Base-by-base conservation (phyloP, 2,797 vertebrate genomes). In the Vultur gryphus region DNA sequence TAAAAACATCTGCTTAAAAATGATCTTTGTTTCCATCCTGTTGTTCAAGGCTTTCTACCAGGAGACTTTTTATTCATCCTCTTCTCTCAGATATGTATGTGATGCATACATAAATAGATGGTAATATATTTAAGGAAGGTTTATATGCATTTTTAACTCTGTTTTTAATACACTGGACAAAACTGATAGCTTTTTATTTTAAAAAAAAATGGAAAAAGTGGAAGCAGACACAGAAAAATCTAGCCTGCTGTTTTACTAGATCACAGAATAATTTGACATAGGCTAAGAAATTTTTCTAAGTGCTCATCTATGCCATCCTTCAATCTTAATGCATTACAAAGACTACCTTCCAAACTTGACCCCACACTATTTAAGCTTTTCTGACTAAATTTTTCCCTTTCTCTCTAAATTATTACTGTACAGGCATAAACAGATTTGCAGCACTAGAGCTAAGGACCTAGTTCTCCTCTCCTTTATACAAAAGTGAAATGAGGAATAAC, bases 61-160 rank as follows among this genome's bases (percentile, higher is more conserved):
- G 57, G 13, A 80, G 66, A 76, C 52, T 70, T 95, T 91, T 93
- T 96, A 95, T 84, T 95, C 80, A 54, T 79, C 44, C 24, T 81
- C 83, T 95, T 97, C 90, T 93, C 64, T 93, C 23, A 25, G 54
- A 91, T 88, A 62, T 64, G 39, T 93, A 84, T 82, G 76, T 73
- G 84, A 73, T 51, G 17, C 81, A 26, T 72, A 72, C 15, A 10
- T 65, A 96, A 96, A 92, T 41, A 89, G 69, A 78, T 26, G 6
- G 28, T n/a, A 85, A 87, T 86, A 75, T 55, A 39, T 81, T 86
- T 95, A 80, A 90, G 46, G 80, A 92, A 95, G 39, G 66, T 65
- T 58, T 66, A 19, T 46, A 80, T 35, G 54, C 35, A 59, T 75
- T 95, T 85, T 82, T 83, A 79, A 66, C 59, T 95, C 85, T 81